Evolutionary conservation across 2,113 vertebrate species (phyloP), one percentile per base, ranked within the genome.

Genomic region (Saccopteryx bilineata): DNA sequence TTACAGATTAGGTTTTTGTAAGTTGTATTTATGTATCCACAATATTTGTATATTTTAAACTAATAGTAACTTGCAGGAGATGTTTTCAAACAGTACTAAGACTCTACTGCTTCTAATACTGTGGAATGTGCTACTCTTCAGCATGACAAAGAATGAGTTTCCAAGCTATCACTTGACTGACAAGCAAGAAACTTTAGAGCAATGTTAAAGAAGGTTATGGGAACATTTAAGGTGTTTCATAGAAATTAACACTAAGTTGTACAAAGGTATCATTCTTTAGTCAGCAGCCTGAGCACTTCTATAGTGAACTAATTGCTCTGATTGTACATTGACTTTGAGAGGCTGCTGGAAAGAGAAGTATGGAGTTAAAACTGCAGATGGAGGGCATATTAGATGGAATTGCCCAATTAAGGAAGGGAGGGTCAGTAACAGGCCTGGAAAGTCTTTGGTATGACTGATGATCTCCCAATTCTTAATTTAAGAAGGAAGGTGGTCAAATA

Each of bases 391-490:
- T 79, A 60, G 31, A 39, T 81, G 11, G 24, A 50, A 69, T 18
- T 23, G 54, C 54, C 75, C 78, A 54, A 39, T 19, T 21, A 87
- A 90, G 79, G 54, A 90, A 72, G 2, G 5, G 48, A 87, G 17
- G 65, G 65, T 28, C 33, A 33, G 66, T 5, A 56, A 81, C 24
- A 54, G 31, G 23, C 1, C 13, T 61, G 68, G 18, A 71, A n/a
- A 82, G 48, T 88, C 78, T 83, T 58, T 75, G 65, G 11, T 85
- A 19, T 39, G 58, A 76, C 19, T 33, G 50, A 28, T 66, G n/a
- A 21, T 72, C 58, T 79, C 65, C 69, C 85, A 61, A 54, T 63
- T 95, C 63, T 92, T 89, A 85, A 69, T 63, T 89, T 75, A 81
- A 80, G 33, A 61, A 91, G 71, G 58, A 91, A 87, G 71, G 63